Percentiles rank a stretch among this genome's conserved stretches.
Evolutionary conservation across 2,888 invertebrate genomes (phyloP).

Genomic region (Scrobipalpa costella): DNA sequence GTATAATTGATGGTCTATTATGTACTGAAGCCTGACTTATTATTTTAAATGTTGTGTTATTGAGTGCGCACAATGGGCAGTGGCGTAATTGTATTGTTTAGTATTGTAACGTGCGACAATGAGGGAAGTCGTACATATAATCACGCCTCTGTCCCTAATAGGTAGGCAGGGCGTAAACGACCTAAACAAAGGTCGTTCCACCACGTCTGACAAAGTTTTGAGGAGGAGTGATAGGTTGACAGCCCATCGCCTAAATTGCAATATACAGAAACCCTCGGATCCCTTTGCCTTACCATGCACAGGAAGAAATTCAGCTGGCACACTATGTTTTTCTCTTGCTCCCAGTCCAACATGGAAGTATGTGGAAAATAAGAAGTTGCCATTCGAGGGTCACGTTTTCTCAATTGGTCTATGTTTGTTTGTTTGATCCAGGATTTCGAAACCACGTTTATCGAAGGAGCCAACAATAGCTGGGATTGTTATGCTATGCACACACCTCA

Average conservation of each 20-base stretch:
- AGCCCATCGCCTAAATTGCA: no score
- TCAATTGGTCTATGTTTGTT: slow-evolving; percentile 20
- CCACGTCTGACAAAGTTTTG: no score
- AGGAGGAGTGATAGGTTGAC: no score
- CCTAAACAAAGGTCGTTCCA: no score
- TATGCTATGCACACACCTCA: slow-evolving; percentile 46
- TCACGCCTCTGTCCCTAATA: no score
- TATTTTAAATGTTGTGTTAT: slow-evolving; percentile 1
- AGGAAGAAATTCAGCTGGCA: no score
- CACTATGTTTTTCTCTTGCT: no score
- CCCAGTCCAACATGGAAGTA: no score
- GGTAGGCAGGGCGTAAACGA: no score
- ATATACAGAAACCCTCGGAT: no score
- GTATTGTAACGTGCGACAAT: slow-evolving; percentile 1
- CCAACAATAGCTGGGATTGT: slow-evolving; percentile 41
- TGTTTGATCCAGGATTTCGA: slow-evolving; percentile 29
- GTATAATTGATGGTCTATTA: not conserved
- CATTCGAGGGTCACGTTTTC: slow-evolving; percentile 19
- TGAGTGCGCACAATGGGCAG: not conserved
- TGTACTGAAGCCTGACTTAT: not conserved
- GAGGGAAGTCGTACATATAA: not conserved
- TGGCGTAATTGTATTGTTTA: not conserved
- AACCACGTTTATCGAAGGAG: slow-evolving; percentile 44
- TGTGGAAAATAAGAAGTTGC: not conserved
- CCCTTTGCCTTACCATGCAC: no score